Evolutionary conservation across 1,140 invertebrate genomes (phyloP).

Genomic region (Aphelenchoides avenae): DNA sequence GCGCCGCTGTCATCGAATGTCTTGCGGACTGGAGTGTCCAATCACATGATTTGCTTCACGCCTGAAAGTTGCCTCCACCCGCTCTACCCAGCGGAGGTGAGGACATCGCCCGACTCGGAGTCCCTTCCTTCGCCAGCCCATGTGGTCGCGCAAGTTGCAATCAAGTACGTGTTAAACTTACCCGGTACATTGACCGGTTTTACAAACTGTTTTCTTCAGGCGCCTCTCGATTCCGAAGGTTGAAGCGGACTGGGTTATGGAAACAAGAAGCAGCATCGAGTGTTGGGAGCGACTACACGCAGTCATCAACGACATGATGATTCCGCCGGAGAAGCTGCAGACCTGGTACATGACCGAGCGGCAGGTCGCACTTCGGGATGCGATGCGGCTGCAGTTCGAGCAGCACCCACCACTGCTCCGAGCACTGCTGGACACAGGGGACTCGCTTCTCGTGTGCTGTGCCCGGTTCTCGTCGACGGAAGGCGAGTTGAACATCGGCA

Average conservation of each 20-base stretch:
- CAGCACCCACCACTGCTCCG: constrained; percentile 53
- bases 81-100: constrained; percentile 53
- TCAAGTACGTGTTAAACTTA: constrained; percentile 37
- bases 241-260: constrained; percentile 39
- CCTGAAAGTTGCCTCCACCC: constrained; percentile 57
- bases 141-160: constrained; percentile 48
- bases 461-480: constrained; percentile 50
- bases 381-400: constrained; percentile 47
- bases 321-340: constrained; percentile 47
- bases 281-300: constrained; percentile 48
- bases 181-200: background rate
- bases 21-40: constrained; percentile 31
- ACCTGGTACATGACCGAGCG: constrained; percentile 54
- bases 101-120: constrained; percentile 7
- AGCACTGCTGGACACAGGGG: constrained; percentile 51
- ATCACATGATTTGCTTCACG: constrained; percentile 57
- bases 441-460: constrained; percentile 51
- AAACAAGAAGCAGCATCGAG: constrained; percentile 33
- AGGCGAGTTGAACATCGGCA: constrained; percentile 50
- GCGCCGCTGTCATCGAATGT: constrained; percentile 34
- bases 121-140: constrained; percentile 44
- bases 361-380: constrained; percentile 48
- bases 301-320: constrained; percentile 30
- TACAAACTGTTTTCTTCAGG: constrained; percentile 11
- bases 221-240: constrained; percentile 26